Evolutionary conservation across 1,140 invertebrate genomes (phyloP).

Genomic region (Conopomorpha cramerella): DNA sequence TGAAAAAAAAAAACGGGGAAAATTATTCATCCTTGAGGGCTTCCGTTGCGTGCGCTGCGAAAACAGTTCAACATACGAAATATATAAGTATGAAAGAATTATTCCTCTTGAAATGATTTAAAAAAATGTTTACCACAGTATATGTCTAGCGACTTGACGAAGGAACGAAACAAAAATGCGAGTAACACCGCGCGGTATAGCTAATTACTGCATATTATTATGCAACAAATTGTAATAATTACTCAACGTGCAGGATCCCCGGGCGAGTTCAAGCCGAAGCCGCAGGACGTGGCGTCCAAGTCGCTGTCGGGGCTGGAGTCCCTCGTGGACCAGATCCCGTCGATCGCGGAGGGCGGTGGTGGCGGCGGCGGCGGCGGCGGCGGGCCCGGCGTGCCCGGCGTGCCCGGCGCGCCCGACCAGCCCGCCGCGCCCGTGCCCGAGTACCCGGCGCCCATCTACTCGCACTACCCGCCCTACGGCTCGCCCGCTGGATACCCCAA

Average conservation of each 20-base stretch:
- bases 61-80: no score
- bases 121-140: no score
- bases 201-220: no score
- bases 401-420: constrained; percentile 9
- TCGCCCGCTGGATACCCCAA: constrained; percentile 22
- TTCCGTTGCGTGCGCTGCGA: no score
- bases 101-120: no score
- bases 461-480: constrained; percentile 29
- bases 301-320: constrained; percentile 88
- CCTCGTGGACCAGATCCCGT: constrained; percentile 88
- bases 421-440: constrained; percentile 17
- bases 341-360: constrained; percentile 69
- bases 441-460: constrained; percentile 41
- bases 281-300: constrained; percentile 81
- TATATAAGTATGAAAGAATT: no score
- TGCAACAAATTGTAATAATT: no score
- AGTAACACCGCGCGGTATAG: no score
- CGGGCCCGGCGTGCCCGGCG: constrained; percentile 8
- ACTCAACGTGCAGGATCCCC: constrained; percentile 23
- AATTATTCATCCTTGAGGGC: no score
- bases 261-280: constrained; percentile 35
- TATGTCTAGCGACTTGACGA: no score
- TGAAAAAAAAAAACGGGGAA: no score
- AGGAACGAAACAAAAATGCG: no score
- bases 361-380: constrained; percentile 11